Evolutionary conservation across 1,140 invertebrate species (phyloP).

Genomic region (Formica exsecta): DNA sequence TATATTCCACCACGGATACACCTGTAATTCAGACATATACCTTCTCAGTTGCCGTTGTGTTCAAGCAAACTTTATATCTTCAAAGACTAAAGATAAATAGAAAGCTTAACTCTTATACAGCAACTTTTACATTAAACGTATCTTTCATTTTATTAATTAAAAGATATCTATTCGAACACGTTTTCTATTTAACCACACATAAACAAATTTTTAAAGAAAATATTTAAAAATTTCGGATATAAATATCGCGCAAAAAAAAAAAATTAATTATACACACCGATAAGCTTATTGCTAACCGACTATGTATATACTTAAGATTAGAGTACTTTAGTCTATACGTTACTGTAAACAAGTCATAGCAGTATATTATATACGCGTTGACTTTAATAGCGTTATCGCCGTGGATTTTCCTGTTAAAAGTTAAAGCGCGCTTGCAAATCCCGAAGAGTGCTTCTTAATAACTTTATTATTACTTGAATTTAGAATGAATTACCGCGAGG

Average conservation of each 20-base stretch:
- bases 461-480: constrained; percentile 17
- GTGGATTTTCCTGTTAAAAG: constrained; percentile 19
- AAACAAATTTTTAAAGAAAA: background rate
- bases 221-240: background rate
- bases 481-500: background rate
- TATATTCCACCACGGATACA: background rate
- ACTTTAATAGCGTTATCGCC: constrained; percentile 31
- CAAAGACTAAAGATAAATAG: background rate
- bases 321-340: background rate
- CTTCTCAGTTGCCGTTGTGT: background rate
- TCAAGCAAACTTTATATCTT: background rate
- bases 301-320: constrained; percentile 7
- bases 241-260: background rate
- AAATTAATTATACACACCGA: background rate
- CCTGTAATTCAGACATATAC: constrained; percentile 11
- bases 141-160: background rate
- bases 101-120: background rate
- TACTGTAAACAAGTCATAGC: constrained; percentile 26
- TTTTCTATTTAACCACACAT: background rate
- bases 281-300: background rate
- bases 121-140: background rate
- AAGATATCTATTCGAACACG: background rate
- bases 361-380: background rate
- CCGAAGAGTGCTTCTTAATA: background rate
- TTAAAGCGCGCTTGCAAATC: background rate